Evolutionary conservation across 2,888 invertebrate genomes (phyloP).

Genomic region (Drosophila peninsularis): DNA sequence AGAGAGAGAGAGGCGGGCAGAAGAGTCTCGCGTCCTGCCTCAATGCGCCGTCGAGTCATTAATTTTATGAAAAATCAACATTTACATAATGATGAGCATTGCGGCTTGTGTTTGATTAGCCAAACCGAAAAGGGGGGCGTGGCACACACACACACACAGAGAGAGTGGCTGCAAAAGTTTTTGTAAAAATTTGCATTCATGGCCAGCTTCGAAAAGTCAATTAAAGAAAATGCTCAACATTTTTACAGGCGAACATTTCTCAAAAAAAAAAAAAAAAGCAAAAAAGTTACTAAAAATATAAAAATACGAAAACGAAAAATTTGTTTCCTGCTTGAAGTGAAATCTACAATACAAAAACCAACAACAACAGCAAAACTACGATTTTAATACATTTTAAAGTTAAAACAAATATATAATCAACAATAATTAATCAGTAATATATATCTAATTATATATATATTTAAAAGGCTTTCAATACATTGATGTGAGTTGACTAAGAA

Average conservation of each 20-base stretch:
- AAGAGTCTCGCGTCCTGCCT: constrained; percentile 32
- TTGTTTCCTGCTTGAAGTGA: constrained; percentile 66
- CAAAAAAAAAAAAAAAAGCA: neutral
- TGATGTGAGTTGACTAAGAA: constrained; percentile 59
- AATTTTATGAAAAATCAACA: constrained; percentile 68
- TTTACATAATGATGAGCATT: constrained; percentile 67
- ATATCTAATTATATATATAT: constrained; percentile 27
- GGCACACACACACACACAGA: constrained; percentile 27
- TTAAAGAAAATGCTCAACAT: constrained; percentile 7
- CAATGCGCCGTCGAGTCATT: constrained; percentile 66
- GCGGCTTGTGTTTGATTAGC: constrained; percentile 63
- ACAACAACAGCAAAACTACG: constrained; percentile 47
- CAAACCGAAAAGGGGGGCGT: constrained; percentile 29
- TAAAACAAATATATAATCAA: constrained; percentile 21
- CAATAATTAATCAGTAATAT: constrained; percentile 27
- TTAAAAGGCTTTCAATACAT: constrained; percentile 65
- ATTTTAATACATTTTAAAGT: constrained; percentile 57
- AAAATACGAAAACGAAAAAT: constrained; percentile 15
- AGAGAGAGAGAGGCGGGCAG: neutral
- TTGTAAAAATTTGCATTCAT: constrained; percentile 41
- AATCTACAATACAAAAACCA: constrained; percentile 51
- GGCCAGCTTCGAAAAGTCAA: constrained; percentile 6
- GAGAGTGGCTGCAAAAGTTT: constrained; percentile 6
- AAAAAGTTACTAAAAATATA: constrained; percentile 4
- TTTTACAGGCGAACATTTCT: constrained; percentile 6